Conservation (phyloP, 2,888 invertebrate genomes). For the Phaonia tiefii region DNA sequence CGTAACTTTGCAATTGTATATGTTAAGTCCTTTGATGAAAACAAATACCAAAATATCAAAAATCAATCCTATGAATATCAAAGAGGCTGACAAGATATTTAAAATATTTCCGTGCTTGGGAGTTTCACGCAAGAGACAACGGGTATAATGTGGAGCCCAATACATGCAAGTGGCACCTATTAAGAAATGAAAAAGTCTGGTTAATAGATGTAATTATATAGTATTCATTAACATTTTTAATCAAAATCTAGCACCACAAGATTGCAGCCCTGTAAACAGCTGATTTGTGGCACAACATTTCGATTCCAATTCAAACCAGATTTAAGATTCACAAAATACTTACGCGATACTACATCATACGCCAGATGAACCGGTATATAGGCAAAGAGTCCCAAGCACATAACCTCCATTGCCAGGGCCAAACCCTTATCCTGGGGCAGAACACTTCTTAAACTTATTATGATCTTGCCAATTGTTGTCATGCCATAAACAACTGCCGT, state of each 20-base stretch:
- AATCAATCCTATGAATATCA: slow-evolving; percentile 80
- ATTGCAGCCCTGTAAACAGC: no score
- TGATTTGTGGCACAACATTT: no score
- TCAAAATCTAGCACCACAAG: no score
- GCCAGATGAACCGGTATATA: slow-evolving; percentile 85
- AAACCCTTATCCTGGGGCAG: slow-evolving; percentile 84
- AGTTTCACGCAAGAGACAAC: slow-evolving; percentile 81
- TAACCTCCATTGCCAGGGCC: slow-evolving; percentile 83
- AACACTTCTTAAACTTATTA: slow-evolving; percentile 83
- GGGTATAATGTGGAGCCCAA: slow-evolving; percentile 79
- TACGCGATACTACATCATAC: slow-evolving; percentile 84
- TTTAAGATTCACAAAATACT: no score
- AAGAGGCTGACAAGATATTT: slow-evolving; percentile 80
- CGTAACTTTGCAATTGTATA: slow-evolving; percentile 79
- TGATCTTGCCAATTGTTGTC: slow-evolving; percentile 79
- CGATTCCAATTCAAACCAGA: no score
- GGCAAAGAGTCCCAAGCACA: slow-evolving; percentile 82
- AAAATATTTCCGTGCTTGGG: slow-evolving; percentile 81
- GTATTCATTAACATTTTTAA: no score
- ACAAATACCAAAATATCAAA: slow-evolving; percentile 81
- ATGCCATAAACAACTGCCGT: slow-evolving; percentile 79
- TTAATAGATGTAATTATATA: no score
- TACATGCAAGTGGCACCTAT: slow-evolving; percentile 81
- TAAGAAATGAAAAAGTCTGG: background rate
- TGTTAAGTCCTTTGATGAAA: slow-evolving; percentile 78